A percentile compares a stretch with the other conserved stretches of the same genome.
Evolutionary conservation across 2,888 invertebrate genomes (phyloP).

Genomic region (Bellardia bayeri): DNA sequence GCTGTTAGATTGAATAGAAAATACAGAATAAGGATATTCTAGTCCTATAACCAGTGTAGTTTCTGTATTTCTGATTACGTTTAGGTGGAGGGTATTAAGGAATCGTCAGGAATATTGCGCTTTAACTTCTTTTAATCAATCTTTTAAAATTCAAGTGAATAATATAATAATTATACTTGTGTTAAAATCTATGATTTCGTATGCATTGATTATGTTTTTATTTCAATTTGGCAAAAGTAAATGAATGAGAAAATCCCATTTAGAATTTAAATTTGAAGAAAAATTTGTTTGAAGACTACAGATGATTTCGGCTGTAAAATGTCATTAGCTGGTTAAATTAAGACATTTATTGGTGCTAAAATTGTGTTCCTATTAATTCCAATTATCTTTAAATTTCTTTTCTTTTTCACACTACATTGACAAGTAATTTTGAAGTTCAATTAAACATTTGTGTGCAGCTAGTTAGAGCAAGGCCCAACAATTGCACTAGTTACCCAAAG

Average conservation of each 20-base stretch:
- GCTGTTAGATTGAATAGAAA: too few relatives aligned
- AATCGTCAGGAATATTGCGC: too few relatives aligned
- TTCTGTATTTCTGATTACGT: too few relatives aligned
- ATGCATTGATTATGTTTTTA: not conserved
- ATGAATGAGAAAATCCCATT: not conserved
- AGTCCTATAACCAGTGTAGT: too few relatives aligned
- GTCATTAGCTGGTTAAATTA: too few relatives aligned
- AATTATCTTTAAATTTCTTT: constrained; percentile 38
- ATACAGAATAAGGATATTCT: too few relatives aligned
- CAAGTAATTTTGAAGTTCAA: constrained; percentile 52
- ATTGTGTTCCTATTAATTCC: not conserved
- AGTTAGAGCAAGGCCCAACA: not conserved
- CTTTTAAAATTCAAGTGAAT: too few relatives aligned
- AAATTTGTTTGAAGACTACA: not conserved
- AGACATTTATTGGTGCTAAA: not conserved
- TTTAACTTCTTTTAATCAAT: too few relatives aligned
- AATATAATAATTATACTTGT: not conserved
- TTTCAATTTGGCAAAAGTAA: not conserved
- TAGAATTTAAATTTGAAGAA: not conserved
- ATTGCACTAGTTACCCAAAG: not conserved
- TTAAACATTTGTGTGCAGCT: not conserved
- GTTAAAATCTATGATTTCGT: not conserved
- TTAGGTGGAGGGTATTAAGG: too few relatives aligned
- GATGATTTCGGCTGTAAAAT: too few relatives aligned
- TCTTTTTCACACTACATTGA: constrained; percentile 14